Percentiles rank a stretch among this genome's conserved stretches.
Conservation (phyloP, 2,888 invertebrate genomes). For the Mechanitis mazaeus region DNA sequence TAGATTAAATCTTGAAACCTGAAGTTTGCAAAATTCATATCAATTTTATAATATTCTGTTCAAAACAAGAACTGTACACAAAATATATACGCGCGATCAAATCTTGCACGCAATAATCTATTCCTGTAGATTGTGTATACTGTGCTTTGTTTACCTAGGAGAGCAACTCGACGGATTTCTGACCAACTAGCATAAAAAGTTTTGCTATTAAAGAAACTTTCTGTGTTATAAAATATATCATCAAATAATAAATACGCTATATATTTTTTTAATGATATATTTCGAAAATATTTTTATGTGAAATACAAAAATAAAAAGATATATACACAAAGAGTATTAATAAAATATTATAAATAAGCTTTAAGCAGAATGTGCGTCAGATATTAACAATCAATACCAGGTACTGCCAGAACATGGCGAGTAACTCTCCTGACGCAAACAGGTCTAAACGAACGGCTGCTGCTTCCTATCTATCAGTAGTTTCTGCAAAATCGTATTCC, state of each 20-base stretch:
- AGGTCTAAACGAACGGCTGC: constrained; percentile 29
- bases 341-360: neutral
- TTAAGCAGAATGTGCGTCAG: constrained; percentile 13
- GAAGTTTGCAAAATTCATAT: too few relatives aligned
- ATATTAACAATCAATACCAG: neutral
- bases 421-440: constrained; percentile 25
- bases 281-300: too few relatives aligned
- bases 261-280: too few relatives aligned
- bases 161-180: too few relatives aligned
- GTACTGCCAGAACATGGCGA: constrained; percentile 11
- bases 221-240: too few relatives aligned
- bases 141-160: constrained; percentile 34
- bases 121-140: constrained; percentile 46
- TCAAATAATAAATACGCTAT: too few relatives aligned
- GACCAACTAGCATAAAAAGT: too few relatives aligned
- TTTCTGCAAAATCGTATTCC: constrained; percentile 46
- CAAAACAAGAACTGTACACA: too few relatives aligned
- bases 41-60: constrained; percentile 32
- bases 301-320: too few relatives aligned
- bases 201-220: too few relatives aligned
- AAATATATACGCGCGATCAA: constrained; percentile 43
- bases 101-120: constrained; percentile 42
- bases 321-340: too few relatives aligned
- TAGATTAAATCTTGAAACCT: too few relatives aligned
- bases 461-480: constrained; percentile 50